A percentile compares a stretch with the other conserved stretches of the same genome.
These are phyloP conservation scores for Sarotherodon lohbergeri DNA, from an alignment of 2,113 vertebrate species.

Conservation along the genomic window DNA sequence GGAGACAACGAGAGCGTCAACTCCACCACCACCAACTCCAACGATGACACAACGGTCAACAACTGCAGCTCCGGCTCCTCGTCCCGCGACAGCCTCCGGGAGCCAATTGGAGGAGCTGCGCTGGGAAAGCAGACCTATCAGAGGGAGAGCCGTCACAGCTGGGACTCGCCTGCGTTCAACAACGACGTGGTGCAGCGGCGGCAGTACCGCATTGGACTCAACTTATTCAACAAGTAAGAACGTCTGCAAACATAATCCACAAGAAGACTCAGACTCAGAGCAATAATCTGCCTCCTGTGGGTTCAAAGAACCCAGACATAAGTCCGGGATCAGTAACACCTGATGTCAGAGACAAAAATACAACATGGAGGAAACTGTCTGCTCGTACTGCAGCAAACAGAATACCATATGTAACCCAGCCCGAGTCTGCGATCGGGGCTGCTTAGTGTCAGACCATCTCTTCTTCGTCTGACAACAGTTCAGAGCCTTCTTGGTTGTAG, in stretches of 20 bases:
- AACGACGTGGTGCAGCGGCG: slow-evolving; percentile 87
- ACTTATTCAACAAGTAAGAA: slow-evolving; percentile 88
- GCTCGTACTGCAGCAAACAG: not conserved
- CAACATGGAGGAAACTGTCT: not conserved
- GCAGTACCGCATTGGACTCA: slow-evolving; percentile 89
- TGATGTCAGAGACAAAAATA: not conserved
- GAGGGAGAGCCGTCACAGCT: slow-evolving; percentile 85
- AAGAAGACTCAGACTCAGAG: not conserved
- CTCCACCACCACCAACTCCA: slow-evolving; percentile 87
- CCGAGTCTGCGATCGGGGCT: not conserved
- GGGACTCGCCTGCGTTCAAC: slow-evolving; percentile 90
- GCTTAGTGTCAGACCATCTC: not conserved
- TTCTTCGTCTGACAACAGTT: not conserved
- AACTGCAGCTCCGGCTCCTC: slow-evolving; percentile 93
- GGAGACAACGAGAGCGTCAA: slow-evolving; percentile 89
- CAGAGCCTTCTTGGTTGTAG: not conserved
- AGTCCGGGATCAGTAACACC: not conserved
- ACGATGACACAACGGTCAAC: slow-evolving; percentile 82
- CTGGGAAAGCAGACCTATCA: slow-evolving; percentile 85
- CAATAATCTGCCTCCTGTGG: not conserved
- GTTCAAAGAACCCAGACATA: not conserved
- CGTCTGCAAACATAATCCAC: not conserved
- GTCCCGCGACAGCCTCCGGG: slow-evolving; percentile 84
- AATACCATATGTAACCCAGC: not conserved
- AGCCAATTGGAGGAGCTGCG: slow-evolving; percentile 69